Conservation (phyloP, 2,888 invertebrate genomes). For the Bellardia pandia region DNA sequence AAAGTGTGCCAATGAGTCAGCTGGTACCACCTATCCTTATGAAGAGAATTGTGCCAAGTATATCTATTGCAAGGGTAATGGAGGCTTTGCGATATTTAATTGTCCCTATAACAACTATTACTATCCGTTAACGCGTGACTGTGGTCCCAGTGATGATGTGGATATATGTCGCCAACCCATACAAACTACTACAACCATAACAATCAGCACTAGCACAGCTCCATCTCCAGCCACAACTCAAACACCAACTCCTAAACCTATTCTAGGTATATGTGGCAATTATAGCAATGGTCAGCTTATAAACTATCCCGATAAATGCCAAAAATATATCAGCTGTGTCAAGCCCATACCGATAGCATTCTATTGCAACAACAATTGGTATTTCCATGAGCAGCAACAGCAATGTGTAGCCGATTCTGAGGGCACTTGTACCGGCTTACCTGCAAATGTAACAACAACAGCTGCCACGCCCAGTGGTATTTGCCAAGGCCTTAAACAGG, state of each 20-base stretch:
- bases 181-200: constrained; percentile 14
- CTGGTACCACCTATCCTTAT: constrained; percentile 74
- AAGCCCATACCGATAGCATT: constrained; percentile 79
- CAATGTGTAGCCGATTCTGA: constrained; percentile 73
- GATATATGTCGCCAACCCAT: constrained; percentile 31
- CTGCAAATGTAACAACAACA: constrained; percentile 64
- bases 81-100: constrained; percentile 64
- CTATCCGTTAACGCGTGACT: constrained; percentile 75
- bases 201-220: constrained; percentile 1
- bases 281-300: constrained; percentile 75
- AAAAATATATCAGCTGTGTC: constrained; percentile 79
- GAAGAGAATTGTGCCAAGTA: constrained; percentile 75
- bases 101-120: constrained; percentile 77
- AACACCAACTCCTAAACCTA: not conserved
- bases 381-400: constrained; percentile 74
- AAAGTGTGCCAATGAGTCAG: constrained; percentile 69
- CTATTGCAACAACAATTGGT: constrained; percentile 75
- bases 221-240: not conserved
- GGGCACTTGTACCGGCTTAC: constrained; percentile 74
- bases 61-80: constrained; percentile 75
- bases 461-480: constrained; percentile 19
- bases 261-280: constrained; percentile 68
- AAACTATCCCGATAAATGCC: constrained; percentile 77
- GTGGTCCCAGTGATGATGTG: constrained; percentile 76
- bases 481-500: constrained; percentile 48